Percentiles rank a stretch among this genome's conserved stretches.
Evolutionary conservation across 2,797 vertebrate species (phyloP).

Genomic region (Scolopax bukidnonensis): DNA sequence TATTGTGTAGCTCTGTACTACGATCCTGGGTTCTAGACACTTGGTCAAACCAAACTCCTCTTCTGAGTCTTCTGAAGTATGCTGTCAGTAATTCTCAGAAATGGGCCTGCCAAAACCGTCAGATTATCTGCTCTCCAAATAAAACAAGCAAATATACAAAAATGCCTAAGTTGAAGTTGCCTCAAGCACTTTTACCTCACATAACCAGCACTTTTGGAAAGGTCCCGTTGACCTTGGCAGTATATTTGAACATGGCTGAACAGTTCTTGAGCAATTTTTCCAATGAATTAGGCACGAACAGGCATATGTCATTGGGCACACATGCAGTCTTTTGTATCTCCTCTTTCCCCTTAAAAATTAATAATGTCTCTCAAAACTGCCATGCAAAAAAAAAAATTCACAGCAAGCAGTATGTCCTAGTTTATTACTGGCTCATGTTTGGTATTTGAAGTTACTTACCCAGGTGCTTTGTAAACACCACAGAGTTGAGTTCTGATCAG

Average conservation of each 20-base stretch:
- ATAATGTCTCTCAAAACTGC: constrained; percentile 38
- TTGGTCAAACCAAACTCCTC: not conserved
- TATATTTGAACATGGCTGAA: not conserved
- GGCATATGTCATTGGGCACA: not conserved
- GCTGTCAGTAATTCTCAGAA: not conserved
- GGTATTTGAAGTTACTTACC: not conserved
- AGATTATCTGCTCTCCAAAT: constrained; percentile 4
- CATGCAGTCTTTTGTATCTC: not conserved
- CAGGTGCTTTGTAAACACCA: not conserved
- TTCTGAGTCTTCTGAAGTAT: not conserved
- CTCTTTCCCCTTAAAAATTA: constrained; percentile 51
- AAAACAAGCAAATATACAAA: constrained; percentile 53
- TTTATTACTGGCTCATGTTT: not conserved
- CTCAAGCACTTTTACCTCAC: constrained; percentile 24
- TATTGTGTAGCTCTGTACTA: not conserved
- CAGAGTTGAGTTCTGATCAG: not conserved
- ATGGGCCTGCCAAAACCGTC: not conserved
- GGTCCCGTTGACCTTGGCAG: not conserved
- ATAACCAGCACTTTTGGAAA: constrained; percentile 39
- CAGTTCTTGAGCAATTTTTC: not conserved
- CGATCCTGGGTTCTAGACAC: not conserved
- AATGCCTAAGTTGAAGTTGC: not conserved
- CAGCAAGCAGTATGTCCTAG: not conserved
- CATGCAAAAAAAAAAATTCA: not conserved
- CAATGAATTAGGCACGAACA: not conserved